Evolutionary conservation across 2,888 invertebrate genomes (phyloP), one percentile per base, ranked within the genome.

Genomic region (Adineta ricciae): DNA sequence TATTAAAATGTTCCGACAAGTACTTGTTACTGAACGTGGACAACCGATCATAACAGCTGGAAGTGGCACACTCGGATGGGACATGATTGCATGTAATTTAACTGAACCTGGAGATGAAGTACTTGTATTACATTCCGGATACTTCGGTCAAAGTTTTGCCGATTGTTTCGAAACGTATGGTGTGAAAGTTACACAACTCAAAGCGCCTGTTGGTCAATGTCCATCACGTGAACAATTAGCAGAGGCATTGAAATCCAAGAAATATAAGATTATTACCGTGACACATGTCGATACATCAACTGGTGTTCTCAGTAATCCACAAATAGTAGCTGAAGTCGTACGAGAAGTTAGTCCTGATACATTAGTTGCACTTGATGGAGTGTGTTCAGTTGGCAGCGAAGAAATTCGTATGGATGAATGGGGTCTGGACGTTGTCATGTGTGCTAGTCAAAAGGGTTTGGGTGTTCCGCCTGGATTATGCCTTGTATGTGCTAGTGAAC

Each of bases 231-330:
- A 78, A 78, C 24, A 78, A 78, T 8, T 78, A 38, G 24, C 24
- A 2, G 41, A 78, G 41, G 78, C 78, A 78, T 41, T 41, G 41
- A 41, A 21, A 78, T 19, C 11, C 9, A 41, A 19, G 9, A 41
- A 41, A 2, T 78, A 78, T 32, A 78, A 78, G 24, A n/a, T 78
- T 1, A 14, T 78, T 0, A 41, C 41, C 9, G 41, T 78, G 38
- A 78, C 78, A n/a, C 78, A 78, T 41, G 78, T 78, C 1, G 78
- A 78, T 78, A 78, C 78, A 78, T 41, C 41, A 19, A 78, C 78
- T 11, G 78, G 41, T 78, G 78, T 78, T 41, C 78, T 78, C 14
- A 78, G 41, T 78, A n/a, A 78, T 41, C 24, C 41, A 36, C 38
- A 24, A 41, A n/a, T 41, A n/a, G n/a, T 78, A 1, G 11, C 24